Conservation (phyloP, 2,888 invertebrate species). For the Notodonta dromedarius region DNA sequence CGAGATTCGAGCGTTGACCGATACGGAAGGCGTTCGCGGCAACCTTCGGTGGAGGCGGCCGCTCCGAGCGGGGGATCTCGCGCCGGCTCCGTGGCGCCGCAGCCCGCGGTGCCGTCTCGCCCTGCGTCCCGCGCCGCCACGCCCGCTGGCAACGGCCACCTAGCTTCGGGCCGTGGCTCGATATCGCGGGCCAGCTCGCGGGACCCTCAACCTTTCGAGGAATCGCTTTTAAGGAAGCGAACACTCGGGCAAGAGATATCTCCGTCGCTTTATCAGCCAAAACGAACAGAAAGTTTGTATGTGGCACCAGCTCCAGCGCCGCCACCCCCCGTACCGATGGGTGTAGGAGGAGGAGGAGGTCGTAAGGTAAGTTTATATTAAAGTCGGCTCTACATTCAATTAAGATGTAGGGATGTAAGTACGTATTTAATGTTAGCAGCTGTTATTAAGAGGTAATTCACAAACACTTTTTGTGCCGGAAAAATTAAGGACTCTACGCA, state of each 20-base stretch:
- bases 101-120: constrained; percentile 88
- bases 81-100: constrained; percentile 90
- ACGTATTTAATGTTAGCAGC: too few species aligned
- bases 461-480: too few species aligned
- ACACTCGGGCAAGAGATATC: constrained; percentile 94
- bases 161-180: constrained; percentile 86
- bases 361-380: constrained; percentile 64
- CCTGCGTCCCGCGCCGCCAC: constrained; percentile 80
- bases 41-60: constrained; percentile 90
- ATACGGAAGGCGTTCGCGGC: constrained; percentile 90
- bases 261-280: constrained; percentile 94
- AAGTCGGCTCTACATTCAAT: neutral
- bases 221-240: constrained; percentile 91
- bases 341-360: constrained; percentile 70
- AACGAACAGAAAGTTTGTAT: constrained; percentile 95
- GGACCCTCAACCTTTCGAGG: constrained; percentile 90
- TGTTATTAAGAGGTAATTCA: too few species aligned
- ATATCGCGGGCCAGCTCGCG: constrained; percentile 76
- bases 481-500: too few species aligned
- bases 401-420: too few species aligned
- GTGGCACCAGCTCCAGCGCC: constrained; percentile 81
- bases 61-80: constrained; percentile 84
- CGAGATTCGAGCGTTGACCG: constrained; percentile 94
- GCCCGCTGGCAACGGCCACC: constrained; percentile 86
- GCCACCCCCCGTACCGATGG: constrained; percentile 69